Conservation (phyloP, 2,888 invertebrate species). For the Ellobium chinense region DNA sequence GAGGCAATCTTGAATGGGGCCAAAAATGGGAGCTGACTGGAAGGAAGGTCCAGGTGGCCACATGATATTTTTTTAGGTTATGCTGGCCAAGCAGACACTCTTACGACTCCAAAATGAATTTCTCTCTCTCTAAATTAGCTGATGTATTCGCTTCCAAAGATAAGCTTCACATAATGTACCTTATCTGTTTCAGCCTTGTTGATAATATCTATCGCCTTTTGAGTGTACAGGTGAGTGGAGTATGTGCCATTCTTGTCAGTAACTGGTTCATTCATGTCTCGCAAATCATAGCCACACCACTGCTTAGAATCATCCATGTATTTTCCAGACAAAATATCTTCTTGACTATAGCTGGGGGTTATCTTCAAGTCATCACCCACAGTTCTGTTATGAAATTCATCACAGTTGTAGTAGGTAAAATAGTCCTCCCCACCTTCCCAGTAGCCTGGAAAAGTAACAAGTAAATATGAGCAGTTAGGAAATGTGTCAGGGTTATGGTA, state of each 20-base stretch:
- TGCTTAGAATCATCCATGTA: background rate
- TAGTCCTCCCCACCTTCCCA: conserved; percentile 77
- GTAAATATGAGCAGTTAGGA: no score
- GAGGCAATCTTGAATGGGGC: no score
- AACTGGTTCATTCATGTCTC: conserved; percentile 60
- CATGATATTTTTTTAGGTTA: no score
- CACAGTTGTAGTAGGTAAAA: conserved; percentile 66
- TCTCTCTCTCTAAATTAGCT: no score
- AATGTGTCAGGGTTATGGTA: no score
- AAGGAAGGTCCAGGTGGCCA: no score
- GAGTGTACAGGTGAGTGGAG: conserved; percentile 70
- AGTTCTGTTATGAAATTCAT: conserved; percentile 34
- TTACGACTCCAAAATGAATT: no score
- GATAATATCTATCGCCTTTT: conserved; percentile 66
- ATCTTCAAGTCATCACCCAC: background rate
- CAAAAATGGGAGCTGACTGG: no score
- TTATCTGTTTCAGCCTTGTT: conserved; percentile 41
- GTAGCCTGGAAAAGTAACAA: no score
- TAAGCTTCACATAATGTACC: no score
- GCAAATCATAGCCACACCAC: conserved; percentile 62
- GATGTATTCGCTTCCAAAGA: no score
- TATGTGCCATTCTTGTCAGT: conserved; percentile 60
- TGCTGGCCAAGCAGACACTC: no score
- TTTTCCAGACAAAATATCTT: conserved; percentile 5
- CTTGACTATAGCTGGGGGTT: background rate